These are phyloP conservation scores for Phrynocephalus forsythii DNA, from an alignment of 2,797 vertebrate species.

Conservation along the genomic window DNA sequence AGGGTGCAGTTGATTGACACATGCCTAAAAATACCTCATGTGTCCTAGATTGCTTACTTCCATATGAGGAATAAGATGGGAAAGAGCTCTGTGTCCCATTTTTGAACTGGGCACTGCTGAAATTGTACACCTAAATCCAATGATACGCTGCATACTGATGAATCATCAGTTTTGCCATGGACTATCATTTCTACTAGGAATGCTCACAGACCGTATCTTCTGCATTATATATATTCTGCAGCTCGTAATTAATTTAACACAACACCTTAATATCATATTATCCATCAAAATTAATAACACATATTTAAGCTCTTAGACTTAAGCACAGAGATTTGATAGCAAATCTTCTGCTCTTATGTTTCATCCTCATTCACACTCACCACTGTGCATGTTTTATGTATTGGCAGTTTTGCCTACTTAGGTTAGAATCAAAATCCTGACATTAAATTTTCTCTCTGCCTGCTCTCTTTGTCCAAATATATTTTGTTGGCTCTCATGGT, in stretches of 20 bases:
- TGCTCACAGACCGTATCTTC: neutral
- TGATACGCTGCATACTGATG: neutral
- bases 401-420: neutral
- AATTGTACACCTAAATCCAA: neutral
- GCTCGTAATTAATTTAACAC: conserved; percentile 5
- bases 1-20: neutral
- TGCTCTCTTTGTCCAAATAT: neutral
- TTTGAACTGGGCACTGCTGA: neutral
- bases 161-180: neutral
- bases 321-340: conserved; percentile 8
- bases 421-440: neutral
- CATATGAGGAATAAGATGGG: neutral
- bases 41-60: neutral
- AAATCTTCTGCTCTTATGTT: neutral
- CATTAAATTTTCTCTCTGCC: neutral
- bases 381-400: neutral
- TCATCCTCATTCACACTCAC: conserved; percentile 3
- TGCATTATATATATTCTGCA: neutral
- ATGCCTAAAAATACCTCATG: neutral
- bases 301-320: conserved; percentile 6
- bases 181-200: neutral
- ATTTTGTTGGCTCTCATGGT: neutral
- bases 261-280: neutral
- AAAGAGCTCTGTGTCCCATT: neutral
- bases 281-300: conserved; percentile 14